These are phyloP conservation scores for Threskiornis aethiopicus DNA, from an alignment of 2,797 vertebrate genomes.

Conservation along the genomic window DNA sequence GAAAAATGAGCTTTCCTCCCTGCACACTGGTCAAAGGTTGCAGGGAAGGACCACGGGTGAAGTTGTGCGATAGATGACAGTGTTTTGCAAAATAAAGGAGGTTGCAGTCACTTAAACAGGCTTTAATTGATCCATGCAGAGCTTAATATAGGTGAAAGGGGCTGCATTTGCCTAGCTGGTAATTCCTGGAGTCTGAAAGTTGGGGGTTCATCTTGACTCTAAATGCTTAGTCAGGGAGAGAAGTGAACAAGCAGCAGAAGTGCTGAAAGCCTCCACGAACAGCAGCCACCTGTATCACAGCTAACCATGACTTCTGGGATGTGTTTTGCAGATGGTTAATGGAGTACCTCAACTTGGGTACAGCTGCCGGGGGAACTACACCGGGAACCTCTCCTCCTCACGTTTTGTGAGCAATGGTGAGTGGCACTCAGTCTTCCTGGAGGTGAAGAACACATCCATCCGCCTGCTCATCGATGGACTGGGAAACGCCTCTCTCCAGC, in stretches of 20 bases:
- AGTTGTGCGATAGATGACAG: not conserved
- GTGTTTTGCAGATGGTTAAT: constrained; percentile 78
- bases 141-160: not conserved
- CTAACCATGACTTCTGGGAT: not conserved
- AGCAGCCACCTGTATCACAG: not conserved
- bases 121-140: not conserved
- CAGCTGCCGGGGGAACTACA: constrained; percentile 74
- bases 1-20: not conserved
- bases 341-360: constrained; percentile 82
- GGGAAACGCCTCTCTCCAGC: constrained; percentile 52
- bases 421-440: constrained; percentile 87
- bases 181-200: not conserved
- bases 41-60: not conserved
- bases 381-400: constrained; percentile 68
- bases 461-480: constrained; percentile 79
- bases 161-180: not conserved
- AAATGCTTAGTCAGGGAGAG: not conserved
- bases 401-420: constrained; percentile 77
- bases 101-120: not conserved
- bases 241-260: not conserved
- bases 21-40: not conserved
- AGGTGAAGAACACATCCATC: constrained; percentile 77
- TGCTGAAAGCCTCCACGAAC: not conserved
- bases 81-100: not conserved
- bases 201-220: not conserved